phyloP scores from a whole-genome alignment of 2,797 vertebrate species.

The Hipposideros larvatus region DNA sequence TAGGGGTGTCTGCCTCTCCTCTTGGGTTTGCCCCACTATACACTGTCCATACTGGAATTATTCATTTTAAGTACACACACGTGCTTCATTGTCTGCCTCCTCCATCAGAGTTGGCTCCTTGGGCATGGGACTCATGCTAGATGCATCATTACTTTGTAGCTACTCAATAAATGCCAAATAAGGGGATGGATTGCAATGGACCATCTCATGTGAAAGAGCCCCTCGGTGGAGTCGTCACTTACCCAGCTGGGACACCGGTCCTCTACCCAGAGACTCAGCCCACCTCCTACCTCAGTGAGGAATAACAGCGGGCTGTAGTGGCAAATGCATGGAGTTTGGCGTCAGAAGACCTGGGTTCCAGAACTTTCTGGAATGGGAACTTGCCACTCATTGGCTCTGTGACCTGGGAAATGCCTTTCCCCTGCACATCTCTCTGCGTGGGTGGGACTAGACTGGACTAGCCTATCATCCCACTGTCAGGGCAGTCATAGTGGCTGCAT shows the following conservation, averaged over 20 bases:
- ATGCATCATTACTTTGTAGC: background rate
- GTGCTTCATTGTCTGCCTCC: background rate
- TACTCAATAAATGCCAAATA: background rate
- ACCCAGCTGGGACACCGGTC: background rate
- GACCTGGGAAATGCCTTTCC: background rate
- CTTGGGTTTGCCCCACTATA: background rate
- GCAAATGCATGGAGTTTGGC: background rate
- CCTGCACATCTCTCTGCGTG: background rate
- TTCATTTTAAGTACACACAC: background rate
- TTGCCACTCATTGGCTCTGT: background rate
- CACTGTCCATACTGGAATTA: background rate
- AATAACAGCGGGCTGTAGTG: background rate
- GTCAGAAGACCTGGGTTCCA: background rate
- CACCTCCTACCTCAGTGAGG: background rate
- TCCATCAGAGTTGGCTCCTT: background rate
- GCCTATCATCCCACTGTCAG: rapidly evolving
- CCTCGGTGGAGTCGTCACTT: background rate
- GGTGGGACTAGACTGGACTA: background rate
- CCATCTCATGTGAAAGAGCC: background rate
- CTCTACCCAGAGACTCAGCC: background rate
- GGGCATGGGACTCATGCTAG: too few relatives aligned
- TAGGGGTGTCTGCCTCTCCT: background rate
- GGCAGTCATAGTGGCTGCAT: background rate
- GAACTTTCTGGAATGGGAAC: background rate
- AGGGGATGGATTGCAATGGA: too few relatives aligned